These are phyloP conservation scores for Gambusia yucatana DNA, from an alignment of 2,797 vertebrate species.

Conservation along the genomic window DNA sequence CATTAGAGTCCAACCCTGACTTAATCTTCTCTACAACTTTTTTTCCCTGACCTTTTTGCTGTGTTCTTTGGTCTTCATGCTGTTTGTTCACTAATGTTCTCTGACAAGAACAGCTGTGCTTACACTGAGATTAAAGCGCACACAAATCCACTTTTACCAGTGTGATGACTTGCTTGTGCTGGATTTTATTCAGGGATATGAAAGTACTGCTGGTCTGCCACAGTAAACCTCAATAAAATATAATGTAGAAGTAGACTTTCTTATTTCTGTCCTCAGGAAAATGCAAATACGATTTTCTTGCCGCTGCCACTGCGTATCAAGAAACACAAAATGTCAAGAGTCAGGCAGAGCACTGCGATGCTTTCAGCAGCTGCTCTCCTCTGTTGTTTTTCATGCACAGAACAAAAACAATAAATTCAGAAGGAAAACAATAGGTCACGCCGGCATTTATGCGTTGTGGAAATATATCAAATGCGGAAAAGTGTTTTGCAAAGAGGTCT, in stretches of 20 bases:
- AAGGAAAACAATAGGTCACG: constrained; percentile 7
- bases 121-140: background rate
- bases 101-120: background rate
- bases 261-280: background rate
- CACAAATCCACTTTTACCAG: background rate
- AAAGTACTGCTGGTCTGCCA: background rate
- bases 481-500: background rate
- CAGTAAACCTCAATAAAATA: background rate
- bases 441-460: background rate
- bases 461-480: background rate
- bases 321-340: background rate
- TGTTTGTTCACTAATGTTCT: background rate
- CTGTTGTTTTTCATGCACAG: background rate
- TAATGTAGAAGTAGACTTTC: background rate
- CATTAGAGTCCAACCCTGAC: background rate
- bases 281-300: background rate
- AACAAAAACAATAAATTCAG: constrained; percentile 4
- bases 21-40: background rate
- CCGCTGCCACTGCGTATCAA: background rate
- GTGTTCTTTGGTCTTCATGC: background rate
- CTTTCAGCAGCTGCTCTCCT: background rate
- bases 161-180: background rate
- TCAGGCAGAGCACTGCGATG: background rate
- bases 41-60: background rate
- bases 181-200: background rate